Conservation (phyloP, 2,797 vertebrate genomes). For the Falco berigora region DNA sequence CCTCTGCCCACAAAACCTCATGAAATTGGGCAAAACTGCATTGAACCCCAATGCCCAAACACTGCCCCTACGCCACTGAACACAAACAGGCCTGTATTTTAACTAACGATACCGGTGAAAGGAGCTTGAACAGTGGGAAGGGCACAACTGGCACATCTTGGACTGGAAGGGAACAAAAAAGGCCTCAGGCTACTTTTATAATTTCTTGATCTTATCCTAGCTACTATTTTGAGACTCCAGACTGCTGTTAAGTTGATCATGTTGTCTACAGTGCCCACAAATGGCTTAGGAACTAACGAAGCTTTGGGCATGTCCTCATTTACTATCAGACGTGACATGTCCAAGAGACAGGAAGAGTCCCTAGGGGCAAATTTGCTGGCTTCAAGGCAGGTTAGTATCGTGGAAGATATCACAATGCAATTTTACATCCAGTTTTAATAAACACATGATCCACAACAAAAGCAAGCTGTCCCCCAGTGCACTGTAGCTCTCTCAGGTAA, state of each 20-base stretch:
- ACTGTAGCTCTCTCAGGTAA: not conserved
- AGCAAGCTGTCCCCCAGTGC: not conserved
- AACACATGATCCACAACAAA: not conserved
- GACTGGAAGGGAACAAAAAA: not conserved
- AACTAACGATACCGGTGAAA: not conserved
- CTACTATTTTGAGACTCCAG: conserved; percentile 17
- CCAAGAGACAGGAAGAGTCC: not conserved
- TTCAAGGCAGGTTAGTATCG: not conserved
- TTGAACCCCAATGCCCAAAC: not conserved
- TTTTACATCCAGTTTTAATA: not conserved
- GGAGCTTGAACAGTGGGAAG: not conserved
- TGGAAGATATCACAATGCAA: not conserved
- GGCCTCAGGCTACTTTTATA: not conserved
- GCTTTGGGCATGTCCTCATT: not conserved
- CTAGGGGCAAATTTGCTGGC: not conserved
- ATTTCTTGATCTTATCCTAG: conserved; percentile 9
- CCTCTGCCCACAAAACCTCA: not conserved
- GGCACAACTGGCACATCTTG: not conserved
- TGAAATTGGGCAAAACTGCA: not conserved
- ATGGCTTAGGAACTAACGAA: not conserved
- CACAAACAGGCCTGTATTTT: not conserved
- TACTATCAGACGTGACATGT: not conserved
- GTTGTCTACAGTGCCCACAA: not conserved
- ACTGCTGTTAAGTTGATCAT: not conserved
- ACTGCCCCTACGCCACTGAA: not conserved